A percentile compares a stretch with the other conserved stretches of the same genome.
Conservation (phyloP, 2,888 invertebrate species). For the Leistus spinibarbis region DNA sequence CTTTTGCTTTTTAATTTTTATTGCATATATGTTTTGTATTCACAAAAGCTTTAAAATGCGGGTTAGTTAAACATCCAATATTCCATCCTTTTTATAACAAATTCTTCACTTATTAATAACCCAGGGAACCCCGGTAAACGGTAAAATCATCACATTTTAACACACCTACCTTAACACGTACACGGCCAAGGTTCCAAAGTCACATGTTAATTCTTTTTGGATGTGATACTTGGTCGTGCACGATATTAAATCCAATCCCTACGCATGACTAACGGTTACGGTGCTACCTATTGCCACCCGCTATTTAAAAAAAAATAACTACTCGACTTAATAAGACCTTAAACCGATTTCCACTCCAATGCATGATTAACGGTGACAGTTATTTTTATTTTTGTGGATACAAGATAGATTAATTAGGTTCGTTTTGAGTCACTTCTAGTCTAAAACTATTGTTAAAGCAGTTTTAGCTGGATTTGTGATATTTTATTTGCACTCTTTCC, state of each 20-base stretch:
- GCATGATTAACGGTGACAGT: slow-evolving; percentile 23
- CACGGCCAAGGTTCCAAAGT: neutral
- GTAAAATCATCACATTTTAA: neutral
- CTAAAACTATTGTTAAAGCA: neutral
- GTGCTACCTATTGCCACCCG: neutral
- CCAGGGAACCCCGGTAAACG: neutral
- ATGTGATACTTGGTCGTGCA: neutral
- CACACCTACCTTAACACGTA: neutral
- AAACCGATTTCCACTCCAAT: slow-evolving; percentile 5
- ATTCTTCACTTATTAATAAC: neutral
- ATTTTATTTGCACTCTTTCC: neutral
- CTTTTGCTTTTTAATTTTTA: neutral
- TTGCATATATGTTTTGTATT: neutral
- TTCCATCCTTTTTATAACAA: neutral
- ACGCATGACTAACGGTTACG: slow-evolving; percentile 11
- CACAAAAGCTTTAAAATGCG: neutral
- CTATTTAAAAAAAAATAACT: neutral
- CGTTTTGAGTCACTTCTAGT: neutral
- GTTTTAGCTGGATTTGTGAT: neutral
- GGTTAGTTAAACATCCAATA: neutral
- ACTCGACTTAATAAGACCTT: neutral
- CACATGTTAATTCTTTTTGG: no score
- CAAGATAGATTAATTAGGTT: neutral
- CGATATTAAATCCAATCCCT: neutral
- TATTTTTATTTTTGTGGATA: neutral